phyloP scores from a whole-genome alignment of 2,113 vertebrate species.

The Varanus salvator region DNA sequence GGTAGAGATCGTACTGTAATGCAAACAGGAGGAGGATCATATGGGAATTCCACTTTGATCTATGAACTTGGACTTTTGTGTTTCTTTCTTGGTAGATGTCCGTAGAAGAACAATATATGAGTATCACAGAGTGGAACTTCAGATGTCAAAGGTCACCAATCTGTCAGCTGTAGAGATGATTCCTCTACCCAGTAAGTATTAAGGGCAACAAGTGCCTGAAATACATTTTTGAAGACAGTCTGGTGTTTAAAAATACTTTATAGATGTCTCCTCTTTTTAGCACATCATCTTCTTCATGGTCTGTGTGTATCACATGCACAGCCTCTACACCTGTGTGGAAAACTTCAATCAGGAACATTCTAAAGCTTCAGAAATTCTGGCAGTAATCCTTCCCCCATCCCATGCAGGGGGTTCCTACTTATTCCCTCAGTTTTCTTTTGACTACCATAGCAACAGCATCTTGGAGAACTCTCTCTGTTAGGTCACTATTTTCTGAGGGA shows the following conservation, averaged over 20 bases:
- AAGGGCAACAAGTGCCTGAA: background rate
- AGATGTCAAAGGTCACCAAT: constrained; percentile 93
- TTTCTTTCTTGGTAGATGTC: constrained; percentile 82
- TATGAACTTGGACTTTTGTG: constrained; percentile 5
- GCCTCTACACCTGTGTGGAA: too few relatives aligned
- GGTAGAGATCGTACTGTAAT: background rate
- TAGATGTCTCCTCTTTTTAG: constrained; percentile 7
- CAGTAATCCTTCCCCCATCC: too few relatives aligned
- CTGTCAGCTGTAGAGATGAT: constrained; percentile 94
- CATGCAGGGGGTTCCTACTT: too few relatives aligned
- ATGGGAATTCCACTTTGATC: constrained; percentile 1
- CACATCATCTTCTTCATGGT: too few relatives aligned
- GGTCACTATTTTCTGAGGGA: too few relatives aligned
- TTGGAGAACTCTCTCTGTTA: too few relatives aligned
- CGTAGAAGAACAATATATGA: constrained; percentile 98
- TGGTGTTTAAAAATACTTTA: constrained; percentile 24
- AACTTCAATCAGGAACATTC: too few relatives aligned
- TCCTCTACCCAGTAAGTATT: constrained; percentile 92
- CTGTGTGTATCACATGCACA: too few relatives aligned
- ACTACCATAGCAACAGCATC: too few relatives aligned
- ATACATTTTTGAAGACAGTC: constrained; percentile 9
- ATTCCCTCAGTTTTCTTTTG: too few relatives aligned
- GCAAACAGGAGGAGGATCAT: background rate
- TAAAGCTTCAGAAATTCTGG: too few relatives aligned
- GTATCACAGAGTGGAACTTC: constrained; percentile 95